phyloP scores from a whole-genome alignment of 2,113 vertebrate species.

The Oryzias javanicus region DNA sequence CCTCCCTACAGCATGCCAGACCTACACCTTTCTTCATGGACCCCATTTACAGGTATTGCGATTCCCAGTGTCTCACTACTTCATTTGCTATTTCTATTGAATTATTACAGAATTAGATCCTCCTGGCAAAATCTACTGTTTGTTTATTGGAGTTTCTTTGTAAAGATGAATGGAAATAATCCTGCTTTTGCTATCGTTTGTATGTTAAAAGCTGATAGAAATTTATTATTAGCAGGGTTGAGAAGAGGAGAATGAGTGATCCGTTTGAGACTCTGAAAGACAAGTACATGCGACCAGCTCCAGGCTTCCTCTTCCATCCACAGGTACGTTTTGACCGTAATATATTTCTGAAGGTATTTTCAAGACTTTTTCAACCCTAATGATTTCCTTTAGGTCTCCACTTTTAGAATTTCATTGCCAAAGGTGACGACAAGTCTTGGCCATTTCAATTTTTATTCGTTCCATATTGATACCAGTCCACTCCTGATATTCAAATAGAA shows the following conservation, averaged over 20 bases:
- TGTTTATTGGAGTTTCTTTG: background rate
- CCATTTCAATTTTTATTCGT: background rate
- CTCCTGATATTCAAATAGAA: constrained; percentile 1
- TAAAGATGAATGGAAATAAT: background rate
- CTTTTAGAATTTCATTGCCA: background rate
- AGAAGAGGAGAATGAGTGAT: constrained; percentile 98
- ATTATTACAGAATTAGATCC: too few species aligned
- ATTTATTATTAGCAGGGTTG: constrained; percentile 98
- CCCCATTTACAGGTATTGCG: constrained; percentile 98
- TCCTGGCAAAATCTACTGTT: background rate
- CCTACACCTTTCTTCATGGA: constrained; percentile 99
- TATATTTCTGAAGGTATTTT: background rate
- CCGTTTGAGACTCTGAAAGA: constrained; percentile 98
- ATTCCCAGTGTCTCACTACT: constrained; percentile 49
- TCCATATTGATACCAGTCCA: background rate
- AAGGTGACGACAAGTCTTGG: background rate
- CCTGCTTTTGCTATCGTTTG: constrained; percentile 2
- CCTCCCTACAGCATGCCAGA: constrained; percentile 92
- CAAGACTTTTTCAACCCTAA: background rate
- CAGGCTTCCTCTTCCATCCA: constrained; percentile 97
- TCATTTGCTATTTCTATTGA: background rate
- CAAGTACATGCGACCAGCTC: constrained; percentile 96
- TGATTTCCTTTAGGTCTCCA: background rate
- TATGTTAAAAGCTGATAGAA: constrained; percentile 75
- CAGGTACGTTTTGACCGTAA: constrained; percentile 80